Conservation (phyloP, 2,888 invertebrate species). For the Lacanobia wlatinum region DNA sequence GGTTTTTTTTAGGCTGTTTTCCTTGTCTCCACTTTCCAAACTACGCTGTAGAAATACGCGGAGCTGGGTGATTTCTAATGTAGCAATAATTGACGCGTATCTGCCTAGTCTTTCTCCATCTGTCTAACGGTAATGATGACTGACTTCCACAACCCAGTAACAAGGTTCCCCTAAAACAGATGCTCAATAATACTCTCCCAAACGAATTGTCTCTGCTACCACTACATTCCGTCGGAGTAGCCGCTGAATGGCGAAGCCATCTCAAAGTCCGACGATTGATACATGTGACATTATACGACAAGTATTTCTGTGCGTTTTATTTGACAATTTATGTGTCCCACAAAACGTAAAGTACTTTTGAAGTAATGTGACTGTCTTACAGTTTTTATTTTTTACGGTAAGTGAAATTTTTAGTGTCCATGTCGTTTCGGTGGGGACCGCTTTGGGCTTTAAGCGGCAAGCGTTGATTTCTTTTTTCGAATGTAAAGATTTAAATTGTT, state of each 20-base stretch:
- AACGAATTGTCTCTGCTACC: slow-evolving; percentile 43
- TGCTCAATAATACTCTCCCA: neutral
- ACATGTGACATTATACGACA: slow-evolving; percentile 70
- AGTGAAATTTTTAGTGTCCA: slow-evolving; percentile 47
- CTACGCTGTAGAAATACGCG: neutral
- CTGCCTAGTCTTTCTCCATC: too few species aligned
- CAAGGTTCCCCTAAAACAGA: neutral
- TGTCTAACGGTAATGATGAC: too few species aligned
- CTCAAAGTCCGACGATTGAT: slow-evolving; percentile 70
- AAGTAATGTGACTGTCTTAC: slow-evolving; percentile 45
- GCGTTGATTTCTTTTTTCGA: slow-evolving; percentile 29
- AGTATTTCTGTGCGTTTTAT: slow-evolving; percentile 54
- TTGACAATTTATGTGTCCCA: slow-evolving; percentile 65
- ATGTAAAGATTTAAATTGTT: slow-evolving; percentile 35
- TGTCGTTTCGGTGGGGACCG: slow-evolving; percentile 38
- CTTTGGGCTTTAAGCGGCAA: slow-evolving; percentile 14
- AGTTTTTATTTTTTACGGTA: slow-evolving; percentile 51
- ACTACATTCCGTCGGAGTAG: slow-evolving; percentile 60
- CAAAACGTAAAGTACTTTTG: slow-evolving; percentile 56
- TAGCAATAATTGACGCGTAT: too few species aligned
- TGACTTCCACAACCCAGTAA: too few species aligned
- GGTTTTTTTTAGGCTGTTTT: neutral
- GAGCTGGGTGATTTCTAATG: too few species aligned
- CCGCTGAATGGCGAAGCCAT: slow-evolving; percentile 65
- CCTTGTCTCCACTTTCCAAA: neutral